phyloP scores from a whole-genome alignment of 2,113 vertebrate genomes.

The Pica pica region DNA sequence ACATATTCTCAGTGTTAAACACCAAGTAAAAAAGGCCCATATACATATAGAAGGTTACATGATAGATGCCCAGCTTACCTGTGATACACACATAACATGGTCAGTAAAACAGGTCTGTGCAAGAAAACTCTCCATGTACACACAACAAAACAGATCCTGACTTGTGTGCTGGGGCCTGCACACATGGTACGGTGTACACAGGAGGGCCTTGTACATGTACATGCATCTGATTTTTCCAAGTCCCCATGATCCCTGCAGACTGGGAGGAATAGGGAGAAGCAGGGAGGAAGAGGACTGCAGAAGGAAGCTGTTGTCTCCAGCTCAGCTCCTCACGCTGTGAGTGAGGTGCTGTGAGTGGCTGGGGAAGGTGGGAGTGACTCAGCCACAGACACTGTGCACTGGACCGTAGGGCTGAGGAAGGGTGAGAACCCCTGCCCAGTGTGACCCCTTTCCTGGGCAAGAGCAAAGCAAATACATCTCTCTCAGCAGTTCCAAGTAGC shows the following conservation, averaged over 20 bases:
- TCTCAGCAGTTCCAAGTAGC: not conserved
- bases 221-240: not conserved
- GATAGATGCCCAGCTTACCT: not conserved
- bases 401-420: not conserved
- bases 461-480: conserved; percentile 1
- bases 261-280: not conserved
- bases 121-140: not conserved
- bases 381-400: not conserved
- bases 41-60: not conserved
- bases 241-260: not conserved
- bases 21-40: not conserved
- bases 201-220: not conserved
- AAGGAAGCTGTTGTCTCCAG: not conserved
- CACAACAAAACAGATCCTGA: not conserved
- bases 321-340: not conserved
- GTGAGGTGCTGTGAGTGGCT: accelerated
- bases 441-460: not conserved
- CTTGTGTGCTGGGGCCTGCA: not conserved
- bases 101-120: not conserved
- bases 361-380: not conserved
- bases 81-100: not conserved
- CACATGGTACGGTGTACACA: not conserved
- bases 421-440: not conserved
- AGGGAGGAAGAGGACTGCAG: not conserved
- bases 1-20: not conserved